Conservation (phyloP, 2,113 vertebrate species). For the Cyprinus carpio region DNA sequence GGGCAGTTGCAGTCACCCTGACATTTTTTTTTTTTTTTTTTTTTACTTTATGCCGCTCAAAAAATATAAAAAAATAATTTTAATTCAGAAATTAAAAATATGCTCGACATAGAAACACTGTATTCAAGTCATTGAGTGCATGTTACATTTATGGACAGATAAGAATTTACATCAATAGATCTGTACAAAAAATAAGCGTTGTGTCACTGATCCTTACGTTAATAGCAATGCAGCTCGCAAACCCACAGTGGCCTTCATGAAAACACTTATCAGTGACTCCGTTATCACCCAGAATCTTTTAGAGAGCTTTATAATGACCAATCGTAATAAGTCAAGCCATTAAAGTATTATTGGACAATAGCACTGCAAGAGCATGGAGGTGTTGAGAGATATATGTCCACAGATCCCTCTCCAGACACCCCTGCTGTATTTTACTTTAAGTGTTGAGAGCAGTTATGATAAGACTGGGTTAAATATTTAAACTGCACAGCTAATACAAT, state of each 20-base stretch:
- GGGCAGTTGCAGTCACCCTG: too few species aligned
- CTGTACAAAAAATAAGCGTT: neutral
- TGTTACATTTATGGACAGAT: too few species aligned
- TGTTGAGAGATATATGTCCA: constrained; percentile 39
- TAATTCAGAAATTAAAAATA: too few species aligned
- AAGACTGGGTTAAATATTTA: constrained; percentile 91
- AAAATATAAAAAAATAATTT: too few species aligned
- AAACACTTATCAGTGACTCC: neutral
- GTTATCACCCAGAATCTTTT: neutral
- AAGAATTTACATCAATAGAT: neutral
- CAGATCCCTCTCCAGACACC: constrained; percentile 52
- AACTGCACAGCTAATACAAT: constrained; percentile 84
- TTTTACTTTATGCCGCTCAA: too few species aligned
- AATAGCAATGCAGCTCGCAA: constrained; percentile 1
- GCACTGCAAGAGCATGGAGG: neutral
- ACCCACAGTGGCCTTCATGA: neutral
- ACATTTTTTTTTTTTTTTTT: too few species aligned
- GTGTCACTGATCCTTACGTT: neutral
- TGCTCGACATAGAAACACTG: too few species aligned
- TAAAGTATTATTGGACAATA: constrained; percentile 25
- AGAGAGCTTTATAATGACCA: constrained; percentile 13
- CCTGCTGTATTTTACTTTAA: constrained; percentile 78
- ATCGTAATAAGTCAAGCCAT: constrained; percentile 17
- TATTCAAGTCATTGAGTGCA: too few species aligned
- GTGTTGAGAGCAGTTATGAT: constrained; percentile 91